A percentile compares a stretch with the other conserved stretches of the same genome.
Conservation (phyloP, 1,140 invertebrate genomes). For the Scaptomyza hsui region DNA sequence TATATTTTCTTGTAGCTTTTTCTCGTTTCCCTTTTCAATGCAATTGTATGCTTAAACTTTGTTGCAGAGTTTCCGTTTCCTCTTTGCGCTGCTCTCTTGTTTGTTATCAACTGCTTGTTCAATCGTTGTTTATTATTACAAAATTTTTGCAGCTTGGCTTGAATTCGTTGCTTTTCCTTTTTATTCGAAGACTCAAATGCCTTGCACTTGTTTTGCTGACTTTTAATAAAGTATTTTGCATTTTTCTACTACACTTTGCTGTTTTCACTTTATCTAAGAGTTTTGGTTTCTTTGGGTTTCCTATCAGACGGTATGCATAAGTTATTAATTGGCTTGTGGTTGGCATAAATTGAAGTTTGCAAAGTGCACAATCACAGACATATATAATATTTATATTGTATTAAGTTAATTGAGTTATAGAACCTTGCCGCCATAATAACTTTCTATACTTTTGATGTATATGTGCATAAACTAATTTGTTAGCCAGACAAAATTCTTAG, state of each 20-base stretch:
- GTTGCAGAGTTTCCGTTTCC: neutral
- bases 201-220: neutral
- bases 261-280: no score
- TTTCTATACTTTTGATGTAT: neutral
- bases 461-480: neutral
- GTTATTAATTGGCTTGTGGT: no score
- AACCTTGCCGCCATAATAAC: no score
- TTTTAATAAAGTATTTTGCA: no score
- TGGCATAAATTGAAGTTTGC: no score
- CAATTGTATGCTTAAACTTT: slow-evolving; percentile 4
- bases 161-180: neutral
- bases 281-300: no score
- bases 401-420: no score
- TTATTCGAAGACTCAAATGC: neutral
- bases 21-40: neutral
- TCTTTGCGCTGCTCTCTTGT: neutral
- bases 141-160: neutral
- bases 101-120: neutral
- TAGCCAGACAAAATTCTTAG: neutral
- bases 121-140: neutral
- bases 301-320: no score
- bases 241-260: no score
- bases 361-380: no score
- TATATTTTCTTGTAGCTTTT: neutral
- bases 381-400: no score